phyloP scores from a whole-genome alignment of 2,888 invertebrate genomes.

The Calameuta filiformis region DNA sequence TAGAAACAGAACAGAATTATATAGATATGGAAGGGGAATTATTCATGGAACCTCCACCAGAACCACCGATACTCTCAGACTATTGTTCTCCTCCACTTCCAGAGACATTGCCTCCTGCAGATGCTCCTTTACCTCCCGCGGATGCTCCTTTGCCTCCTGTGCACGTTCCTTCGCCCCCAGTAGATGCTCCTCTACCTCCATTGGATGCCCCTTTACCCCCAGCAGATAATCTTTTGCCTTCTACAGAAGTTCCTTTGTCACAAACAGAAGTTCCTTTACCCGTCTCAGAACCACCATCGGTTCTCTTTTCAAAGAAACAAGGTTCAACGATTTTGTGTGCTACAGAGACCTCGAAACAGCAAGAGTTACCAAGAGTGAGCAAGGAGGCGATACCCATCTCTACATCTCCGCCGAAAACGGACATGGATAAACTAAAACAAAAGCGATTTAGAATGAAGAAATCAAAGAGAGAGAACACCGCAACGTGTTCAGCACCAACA shows the following conservation, averaged over 20 bases:
- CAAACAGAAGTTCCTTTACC: background rate
- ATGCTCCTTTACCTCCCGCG: background rate
- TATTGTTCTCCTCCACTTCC: background rate
- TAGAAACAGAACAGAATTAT: background rate
- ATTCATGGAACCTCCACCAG: background rate
- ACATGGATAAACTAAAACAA: background rate
- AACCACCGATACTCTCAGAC: background rate
- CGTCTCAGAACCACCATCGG: background rate
- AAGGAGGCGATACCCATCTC: background rate
- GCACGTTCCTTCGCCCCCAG: background rate
- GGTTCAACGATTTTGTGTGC: background rate
- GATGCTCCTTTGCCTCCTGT: background rate
- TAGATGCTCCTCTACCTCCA: background rate
- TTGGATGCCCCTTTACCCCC: background rate
- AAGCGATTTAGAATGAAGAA: background rate
- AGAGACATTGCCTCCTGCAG: background rate
- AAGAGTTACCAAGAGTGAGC: background rate
- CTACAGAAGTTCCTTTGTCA: background rate
- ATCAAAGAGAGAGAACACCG: background rate
- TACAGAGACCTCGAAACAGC: background rate
- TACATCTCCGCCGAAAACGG: background rate
- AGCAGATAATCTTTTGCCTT: too few species aligned
- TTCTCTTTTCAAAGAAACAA: background rate
- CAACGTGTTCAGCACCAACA: background rate
- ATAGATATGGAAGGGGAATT: background rate